Evolutionary conservation across 1,140 invertebrate species (phyloP).

Genomic region (Solenopsis invicta): DNA sequence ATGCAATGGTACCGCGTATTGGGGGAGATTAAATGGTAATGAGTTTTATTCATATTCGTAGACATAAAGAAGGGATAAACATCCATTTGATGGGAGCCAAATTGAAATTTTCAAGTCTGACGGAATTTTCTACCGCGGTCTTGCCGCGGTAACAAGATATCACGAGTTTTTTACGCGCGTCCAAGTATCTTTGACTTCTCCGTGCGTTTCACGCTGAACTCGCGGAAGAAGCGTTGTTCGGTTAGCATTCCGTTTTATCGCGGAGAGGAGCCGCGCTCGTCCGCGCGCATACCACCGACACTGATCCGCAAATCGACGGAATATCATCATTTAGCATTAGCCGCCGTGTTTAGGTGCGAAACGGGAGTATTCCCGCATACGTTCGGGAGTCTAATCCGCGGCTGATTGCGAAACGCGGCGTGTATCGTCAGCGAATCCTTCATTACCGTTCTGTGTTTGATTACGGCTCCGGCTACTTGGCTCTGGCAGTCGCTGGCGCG

Average conservation of each 20-base stretch:
- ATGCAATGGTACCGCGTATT: conserved; percentile 8
- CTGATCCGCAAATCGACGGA: conserved; percentile 17
- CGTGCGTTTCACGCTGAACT: neutral
- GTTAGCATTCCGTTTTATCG: neutral
- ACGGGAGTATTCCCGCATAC: neutral
- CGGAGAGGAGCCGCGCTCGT: neutral
- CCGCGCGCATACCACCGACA: neutral
- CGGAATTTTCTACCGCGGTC: neutral
- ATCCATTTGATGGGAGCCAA: conserved; percentile 24
- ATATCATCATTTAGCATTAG: conserved; percentile 23
- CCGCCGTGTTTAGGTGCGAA: conserved; percentile 33
- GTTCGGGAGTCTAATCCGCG: conserved; percentile 7
- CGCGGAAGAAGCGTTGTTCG: neutral
- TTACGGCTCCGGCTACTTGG: conserved; percentile 40
- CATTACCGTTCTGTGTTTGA: conserved; percentile 52
- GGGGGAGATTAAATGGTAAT: conserved; percentile 48
- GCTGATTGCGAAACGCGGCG: conserved; percentile 34
- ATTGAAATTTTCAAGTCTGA: conserved; percentile 43
- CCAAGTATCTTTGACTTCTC: neutral
- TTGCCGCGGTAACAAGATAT: conserved; percentile 8
- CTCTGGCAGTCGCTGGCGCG: neutral
- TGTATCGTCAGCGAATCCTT: conserved; percentile 41
- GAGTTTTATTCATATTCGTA: conserved; percentile 45
- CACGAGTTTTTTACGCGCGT: neutral
- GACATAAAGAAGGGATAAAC: conserved; percentile 33